Base-by-base conservation (phyloP, 2,113 vertebrate species). In the Nerophis ophidion region DNA sequence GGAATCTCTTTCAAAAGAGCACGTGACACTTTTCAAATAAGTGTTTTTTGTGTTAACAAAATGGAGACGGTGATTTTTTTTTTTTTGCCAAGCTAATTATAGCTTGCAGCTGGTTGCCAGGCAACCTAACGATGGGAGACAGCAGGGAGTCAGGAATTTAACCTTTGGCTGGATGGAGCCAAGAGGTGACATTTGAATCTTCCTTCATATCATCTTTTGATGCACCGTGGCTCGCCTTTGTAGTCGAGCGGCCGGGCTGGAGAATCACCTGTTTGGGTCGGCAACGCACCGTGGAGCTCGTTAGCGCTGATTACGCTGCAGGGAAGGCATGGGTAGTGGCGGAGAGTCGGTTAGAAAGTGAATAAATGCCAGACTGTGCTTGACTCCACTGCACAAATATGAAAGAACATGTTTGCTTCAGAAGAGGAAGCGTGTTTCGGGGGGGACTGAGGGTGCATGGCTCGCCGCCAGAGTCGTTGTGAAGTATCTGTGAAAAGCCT, bases 401-500 rank as follows among this genome's bases (percentile, higher is more conserved):
- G 26, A 26, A 26, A 26, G 26, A 26, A 26, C 26, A 26, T 16
- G 15, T 53, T 36, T 8, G n/a, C 36, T 36, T 14, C 36, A 5
- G 16, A 17, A 38, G 7, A 48, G 36, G 42, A 12, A 17, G 5
- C 16, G 33, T 58, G 3, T 48, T 16, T 15, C 17, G 26, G 35
- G 48, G 26, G 26, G 33, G 4, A 34, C 71, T 60, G 71, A 60
- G 34, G 54, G 50, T 79, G 65, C 51, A 52, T 63, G 75, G 82
- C 85, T 77, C 78, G 77, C 83, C 52, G 66, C 76, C 82, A 81
- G 85, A 88, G 82, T 87, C 85, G 82, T 88, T 89, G 85, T 81
- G 77, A 85, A 87, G 84, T 86, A 84, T 89, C 81, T 90, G 88
- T 89, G 84, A 89, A 90, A 88, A 87, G 85, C 86, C 77, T 86